Evolutionary conservation across 2,797 vertebrate genomes (phyloP).

Genomic region (Mus spretus): DNA sequence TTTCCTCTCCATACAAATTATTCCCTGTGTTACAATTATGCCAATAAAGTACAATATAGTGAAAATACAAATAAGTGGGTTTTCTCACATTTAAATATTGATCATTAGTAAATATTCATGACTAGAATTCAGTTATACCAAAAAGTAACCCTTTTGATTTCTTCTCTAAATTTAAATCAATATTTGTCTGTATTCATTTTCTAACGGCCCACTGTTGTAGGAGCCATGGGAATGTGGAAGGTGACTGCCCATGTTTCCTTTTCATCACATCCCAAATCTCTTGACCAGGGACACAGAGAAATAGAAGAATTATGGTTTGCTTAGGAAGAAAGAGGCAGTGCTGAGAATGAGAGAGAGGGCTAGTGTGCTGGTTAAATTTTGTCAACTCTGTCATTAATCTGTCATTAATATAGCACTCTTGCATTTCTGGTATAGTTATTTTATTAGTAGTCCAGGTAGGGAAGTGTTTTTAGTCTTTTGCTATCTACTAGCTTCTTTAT

Average conservation of each 20-base stretch:
- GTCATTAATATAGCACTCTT: background rate
- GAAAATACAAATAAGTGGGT: background rate
- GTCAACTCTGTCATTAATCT: too few species aligned
- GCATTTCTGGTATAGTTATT: background rate
- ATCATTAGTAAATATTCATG: background rate
- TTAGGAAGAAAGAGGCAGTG: background rate
- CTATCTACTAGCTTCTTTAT: too few species aligned
- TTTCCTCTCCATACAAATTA: background rate
- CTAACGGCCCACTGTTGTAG: background rate
- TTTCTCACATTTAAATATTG: background rate
- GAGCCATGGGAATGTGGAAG: too few species aligned
- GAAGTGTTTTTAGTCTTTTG: background rate
- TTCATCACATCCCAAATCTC: background rate
- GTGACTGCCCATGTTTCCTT: too few species aligned
- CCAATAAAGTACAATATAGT: background rate
- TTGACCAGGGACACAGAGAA: background rate
- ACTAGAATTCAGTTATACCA: background rate
- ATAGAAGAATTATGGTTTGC: background rate
- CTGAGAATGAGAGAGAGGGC: background rate
- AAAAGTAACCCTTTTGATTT: background rate
- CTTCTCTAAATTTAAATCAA: constrained; percentile 23
- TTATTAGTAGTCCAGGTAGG: background rate
- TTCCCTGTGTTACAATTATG: background rate
- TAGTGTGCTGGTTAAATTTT: background rate
- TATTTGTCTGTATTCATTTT: background rate